Evolutionary conservation across 2,797 vertebrate genomes (phyloP).

Genomic region (Betta splendens): DNA sequence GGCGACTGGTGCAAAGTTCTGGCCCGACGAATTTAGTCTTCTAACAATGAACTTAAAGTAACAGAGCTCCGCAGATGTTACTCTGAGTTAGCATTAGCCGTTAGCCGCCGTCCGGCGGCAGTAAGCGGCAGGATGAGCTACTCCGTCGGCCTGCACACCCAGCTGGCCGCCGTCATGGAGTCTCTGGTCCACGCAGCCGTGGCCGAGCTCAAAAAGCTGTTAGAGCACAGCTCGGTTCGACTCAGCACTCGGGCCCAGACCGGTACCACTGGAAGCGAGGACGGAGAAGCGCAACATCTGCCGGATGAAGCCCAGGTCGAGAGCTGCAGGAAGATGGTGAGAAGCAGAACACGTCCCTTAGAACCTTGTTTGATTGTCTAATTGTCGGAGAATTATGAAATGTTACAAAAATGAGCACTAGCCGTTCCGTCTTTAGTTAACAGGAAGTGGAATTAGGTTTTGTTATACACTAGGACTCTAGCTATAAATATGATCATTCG

Average conservation of each 20-base stretch:
- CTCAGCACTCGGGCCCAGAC: conserved; percentile 6
- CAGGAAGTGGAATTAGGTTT: too few species aligned
- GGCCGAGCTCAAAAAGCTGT: conserved; percentile 70
- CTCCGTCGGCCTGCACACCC: conserved; percentile 56
- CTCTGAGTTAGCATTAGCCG: not conserved
- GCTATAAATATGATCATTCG: too few species aligned
- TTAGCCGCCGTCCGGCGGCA: not conserved
- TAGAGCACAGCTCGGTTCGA: conserved; percentile 41
- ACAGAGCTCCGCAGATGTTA: conserved; percentile 1
- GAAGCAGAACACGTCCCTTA: too few species aligned
- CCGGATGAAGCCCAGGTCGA: not conserved
- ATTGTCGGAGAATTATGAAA: too few species aligned
- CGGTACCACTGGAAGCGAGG: not conserved
- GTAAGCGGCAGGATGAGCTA: conserved; percentile 60
- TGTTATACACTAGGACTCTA: too few species aligned
- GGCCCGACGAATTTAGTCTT: not conserved
- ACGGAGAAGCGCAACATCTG: not conserved
- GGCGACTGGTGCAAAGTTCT: rapidly evolving
- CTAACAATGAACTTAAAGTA: too few species aligned
- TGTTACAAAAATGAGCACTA: too few species aligned
- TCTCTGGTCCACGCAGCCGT: conserved; percentile 76
- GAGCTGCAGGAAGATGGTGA: conserved; percentile 63
- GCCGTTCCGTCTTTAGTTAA: too few species aligned
- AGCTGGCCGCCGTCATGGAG: conserved; percentile 78
- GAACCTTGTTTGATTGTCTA: too few species aligned